Percentiles rank a stretch among this genome's conserved stretches.
These are phyloP conservation scores for Melanotaenia boesemani DNA, from an alignment of 2,797 vertebrate genomes.

Conservation along the genomic window DNA sequence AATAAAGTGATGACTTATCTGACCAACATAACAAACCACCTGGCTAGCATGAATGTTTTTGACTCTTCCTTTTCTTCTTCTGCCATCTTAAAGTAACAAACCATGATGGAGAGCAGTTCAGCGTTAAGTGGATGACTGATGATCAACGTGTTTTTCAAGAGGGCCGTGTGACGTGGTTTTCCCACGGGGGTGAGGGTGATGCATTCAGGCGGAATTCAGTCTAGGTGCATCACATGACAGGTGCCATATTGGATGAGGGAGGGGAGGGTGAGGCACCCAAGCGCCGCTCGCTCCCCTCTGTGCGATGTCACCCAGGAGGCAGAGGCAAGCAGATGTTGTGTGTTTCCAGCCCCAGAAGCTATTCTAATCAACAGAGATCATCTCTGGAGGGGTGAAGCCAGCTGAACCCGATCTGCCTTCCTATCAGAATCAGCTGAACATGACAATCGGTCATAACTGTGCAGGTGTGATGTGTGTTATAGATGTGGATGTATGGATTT, in stretches of 20 bases:
- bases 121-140: slow-evolving; percentile 44
- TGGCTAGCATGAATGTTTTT: not conserved
- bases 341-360: slow-evolving; percentile 60
- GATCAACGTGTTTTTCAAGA: slow-evolving; percentile 42
- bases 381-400: slow-evolving; percentile 61
- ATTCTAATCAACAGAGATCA: slow-evolving; percentile 71
- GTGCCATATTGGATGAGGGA: slow-evolving; percentile 43
- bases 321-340: slow-evolving; percentile 67
- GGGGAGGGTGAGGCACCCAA: slow-evolving; percentile 22
- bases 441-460: slow-evolving; percentile 68
- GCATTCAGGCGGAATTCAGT: slow-evolving; percentile 38
- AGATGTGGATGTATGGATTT: slow-evolving; percentile 12
- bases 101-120: slow-evolving; percentile 33
- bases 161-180: slow-evolving; percentile 17
- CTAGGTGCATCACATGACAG: slow-evolving; percentile 40
- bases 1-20: not conserved
- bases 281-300: slow-evolving; percentile 56
- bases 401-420: slow-evolving; percentile 64
- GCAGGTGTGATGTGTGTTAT: slow-evolving; percentile 48
- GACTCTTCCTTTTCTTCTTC: slow-evolving; percentile 10
- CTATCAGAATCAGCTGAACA: slow-evolving; percentile 48
- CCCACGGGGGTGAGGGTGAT: slow-evolving; percentile 23
- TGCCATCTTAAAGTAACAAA: slow-evolving; percentile 2
- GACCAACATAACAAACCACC: not conserved
- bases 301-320: slow-evolving; percentile 47